Base-by-base conservation (phyloP, 1,140 invertebrate species). In the Proctacanthus coquilletti region DNA sequence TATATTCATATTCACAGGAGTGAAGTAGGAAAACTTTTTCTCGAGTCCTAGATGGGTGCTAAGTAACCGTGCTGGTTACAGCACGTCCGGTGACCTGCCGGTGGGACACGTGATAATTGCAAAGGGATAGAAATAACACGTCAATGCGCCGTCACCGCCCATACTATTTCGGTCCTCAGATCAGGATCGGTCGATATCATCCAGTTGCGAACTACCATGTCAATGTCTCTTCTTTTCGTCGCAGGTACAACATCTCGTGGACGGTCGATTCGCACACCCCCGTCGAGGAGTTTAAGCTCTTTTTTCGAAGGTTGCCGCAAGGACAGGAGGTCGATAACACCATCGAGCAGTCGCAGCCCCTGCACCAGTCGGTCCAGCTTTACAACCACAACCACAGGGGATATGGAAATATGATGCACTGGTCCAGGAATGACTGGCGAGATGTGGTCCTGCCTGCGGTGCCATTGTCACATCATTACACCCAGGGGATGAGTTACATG, bases 241-340 rank as follows among this genome's bases (percentile, higher is more conserved):
- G 5, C 34, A 60, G 69, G 45, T 77, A 75, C 55, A 77, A 77
- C 48, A 70, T 77, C 42, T 73, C 71, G 14, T 77, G 74, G 74
- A 60, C 68, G 18, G 71, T 75, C 3, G 69, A 75, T 43, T 75
- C 72, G 36, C 66, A 71, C 44, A 67, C 71, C 36, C 70, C 72
- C 27, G 71, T 77, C 32, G 68, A 73, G 45, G 72, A 75, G 52
- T 76, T 73, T 50, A 68, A 74, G 52, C 53, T 77, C 38, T 68
- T 66, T 37, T 77, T 71, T 59, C 61, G 74, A 40, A 70, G 69
- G 49, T 57, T 75, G 41, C 68, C 70, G 20, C 65, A 68, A 40
- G 53, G 53, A 49, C 52, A 61, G 39, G 53, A 59, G 46, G 55
- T 53, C 47, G 64, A 68, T 45, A 64, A 64, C 43, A 47, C 46